phyloP scores from a whole-genome alignment of 2,888 invertebrate species.

The Congeria kusceri region DNA sequence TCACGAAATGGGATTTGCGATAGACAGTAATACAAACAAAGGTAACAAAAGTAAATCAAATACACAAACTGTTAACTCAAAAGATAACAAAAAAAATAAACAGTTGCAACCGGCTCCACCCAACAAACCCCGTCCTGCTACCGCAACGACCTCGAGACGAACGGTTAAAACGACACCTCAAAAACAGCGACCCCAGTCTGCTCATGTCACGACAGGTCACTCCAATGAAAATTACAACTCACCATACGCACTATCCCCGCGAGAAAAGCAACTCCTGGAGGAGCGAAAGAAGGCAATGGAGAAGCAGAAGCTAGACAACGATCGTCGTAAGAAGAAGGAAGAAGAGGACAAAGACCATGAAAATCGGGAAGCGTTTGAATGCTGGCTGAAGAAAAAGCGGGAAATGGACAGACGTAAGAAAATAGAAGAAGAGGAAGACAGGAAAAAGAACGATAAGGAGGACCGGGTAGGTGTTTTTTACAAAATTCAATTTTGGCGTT shows the following conservation, averaged over 20 bases:
- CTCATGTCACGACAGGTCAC: constrained; percentile 39
- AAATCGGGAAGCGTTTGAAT: constrained; percentile 77
- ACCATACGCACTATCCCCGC: constrained; percentile 79
- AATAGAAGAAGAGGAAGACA: constrained; percentile 64
- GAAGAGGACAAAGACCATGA: constrained; percentile 71
- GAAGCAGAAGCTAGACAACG: constrained; percentile 70
- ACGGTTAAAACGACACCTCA: constrained; percentile 60
- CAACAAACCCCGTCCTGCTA: constrained; percentile 75
- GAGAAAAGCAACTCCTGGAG: constrained; percentile 73
- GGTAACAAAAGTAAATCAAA: constrained; percentile 56
- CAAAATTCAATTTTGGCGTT: not conserved
- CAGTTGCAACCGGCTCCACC: constrained; percentile 71
- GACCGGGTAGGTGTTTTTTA: constrained; percentile 74
- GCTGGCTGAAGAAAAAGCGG: constrained; percentile 75
- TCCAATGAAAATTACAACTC: constrained; percentile 74
- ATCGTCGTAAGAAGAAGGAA: constrained; percentile 70
- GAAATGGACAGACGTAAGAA: constrained; percentile 63
- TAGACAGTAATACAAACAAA: constrained; percentile 55
- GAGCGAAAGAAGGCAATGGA: constrained; percentile 71
- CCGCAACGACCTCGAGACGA: constrained; percentile 66
- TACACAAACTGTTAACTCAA: constrained; percentile 17
- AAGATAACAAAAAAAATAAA: constrained; percentile 43
- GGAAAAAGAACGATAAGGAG: constrained; percentile 61
- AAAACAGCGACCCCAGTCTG: constrained; percentile 76
- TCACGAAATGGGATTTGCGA: constrained; percentile 61